Evolutionary conservation across 2,888 invertebrate genomes (phyloP).

Genomic region (Chrysolina oricalcia): DNA sequence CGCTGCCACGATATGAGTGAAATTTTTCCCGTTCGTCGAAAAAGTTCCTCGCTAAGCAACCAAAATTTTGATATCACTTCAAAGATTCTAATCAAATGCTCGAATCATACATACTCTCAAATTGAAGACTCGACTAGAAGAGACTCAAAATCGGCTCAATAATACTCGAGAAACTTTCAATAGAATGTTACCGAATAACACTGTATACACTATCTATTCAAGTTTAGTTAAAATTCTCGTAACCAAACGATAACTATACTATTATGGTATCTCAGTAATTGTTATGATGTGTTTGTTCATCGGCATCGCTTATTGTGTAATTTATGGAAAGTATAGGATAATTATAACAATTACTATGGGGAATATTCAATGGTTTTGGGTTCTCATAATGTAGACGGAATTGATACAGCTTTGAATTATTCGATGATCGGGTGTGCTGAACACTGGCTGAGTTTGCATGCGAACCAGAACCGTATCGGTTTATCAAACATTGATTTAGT

Average conservation of each 20-base stretch:
- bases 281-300: constrained; percentile 25
- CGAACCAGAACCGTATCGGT: constrained; percentile 42
- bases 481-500: constrained; percentile 51
- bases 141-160: no score
- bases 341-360: constrained; percentile 28
- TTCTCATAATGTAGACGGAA: constrained; percentile 31
- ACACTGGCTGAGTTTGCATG: constrained; percentile 39
- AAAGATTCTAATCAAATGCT: no score
- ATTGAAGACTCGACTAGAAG: no score
- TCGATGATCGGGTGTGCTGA: constrained; percentile 42
- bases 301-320: constrained; percentile 7
- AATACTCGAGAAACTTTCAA: no score
- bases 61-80: no score
- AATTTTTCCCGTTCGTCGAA: no score
- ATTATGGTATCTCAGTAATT: background rate
- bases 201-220: background rate
- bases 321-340: constrained; percentile 30
- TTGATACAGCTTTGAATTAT: constrained; percentile 44
- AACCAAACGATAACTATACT: background rate
- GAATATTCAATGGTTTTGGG: constrained; percentile 28
- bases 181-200: background rate
- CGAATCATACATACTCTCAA: no score
- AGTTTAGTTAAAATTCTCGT: background rate
- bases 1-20: no score
- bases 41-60: no score